These are phyloP conservation scores for Lithodes maja DNA, from an alignment of 2,888 invertebrate genomes.

Conservation along the genomic window DNA sequence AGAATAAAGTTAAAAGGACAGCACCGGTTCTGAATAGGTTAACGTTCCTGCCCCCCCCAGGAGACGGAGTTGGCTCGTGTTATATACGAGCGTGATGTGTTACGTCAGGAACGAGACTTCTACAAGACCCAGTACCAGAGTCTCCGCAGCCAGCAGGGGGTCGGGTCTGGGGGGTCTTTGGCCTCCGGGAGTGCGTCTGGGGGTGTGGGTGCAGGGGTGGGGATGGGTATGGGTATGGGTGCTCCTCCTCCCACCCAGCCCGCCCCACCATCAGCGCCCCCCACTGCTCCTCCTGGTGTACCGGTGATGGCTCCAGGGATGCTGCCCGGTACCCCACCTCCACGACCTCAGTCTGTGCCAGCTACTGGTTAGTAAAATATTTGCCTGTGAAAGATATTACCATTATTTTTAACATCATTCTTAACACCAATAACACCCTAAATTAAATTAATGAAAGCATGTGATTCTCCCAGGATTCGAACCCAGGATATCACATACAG, in stretches of 20 bases:
- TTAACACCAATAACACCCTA: no score
- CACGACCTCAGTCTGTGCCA: constrained; percentile 53
- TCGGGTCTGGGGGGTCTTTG: constrained; percentile 41
- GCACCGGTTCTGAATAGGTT: no score
- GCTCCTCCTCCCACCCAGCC: background rate
- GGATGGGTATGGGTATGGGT: constrained; percentile 6
- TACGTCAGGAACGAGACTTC: constrained; percentile 66
- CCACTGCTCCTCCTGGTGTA: background rate
- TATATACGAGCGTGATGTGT: constrained; percentile 59
- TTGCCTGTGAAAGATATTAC: no score
- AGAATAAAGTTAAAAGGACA: no score
- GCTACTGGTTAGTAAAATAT: constrained; percentile 20
- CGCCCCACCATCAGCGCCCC: background rate
- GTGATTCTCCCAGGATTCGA: no score
- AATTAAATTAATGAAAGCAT: no score
- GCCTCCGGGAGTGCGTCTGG: constrained; percentile 38
- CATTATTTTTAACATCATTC: no score
- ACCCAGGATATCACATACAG: no score
- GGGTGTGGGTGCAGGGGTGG: background rate
- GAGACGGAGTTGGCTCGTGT: constrained; percentile 53
- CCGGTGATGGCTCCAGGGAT: constrained; percentile 15
- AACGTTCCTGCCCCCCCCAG: background rate
- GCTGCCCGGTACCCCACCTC: constrained; percentile 43
- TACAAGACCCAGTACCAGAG: constrained; percentile 62
- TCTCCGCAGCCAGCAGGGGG: constrained; percentile 41